Conservation (phyloP, 2,113 vertebrate genomes). For the Halcyon senegalensis region DNA sequence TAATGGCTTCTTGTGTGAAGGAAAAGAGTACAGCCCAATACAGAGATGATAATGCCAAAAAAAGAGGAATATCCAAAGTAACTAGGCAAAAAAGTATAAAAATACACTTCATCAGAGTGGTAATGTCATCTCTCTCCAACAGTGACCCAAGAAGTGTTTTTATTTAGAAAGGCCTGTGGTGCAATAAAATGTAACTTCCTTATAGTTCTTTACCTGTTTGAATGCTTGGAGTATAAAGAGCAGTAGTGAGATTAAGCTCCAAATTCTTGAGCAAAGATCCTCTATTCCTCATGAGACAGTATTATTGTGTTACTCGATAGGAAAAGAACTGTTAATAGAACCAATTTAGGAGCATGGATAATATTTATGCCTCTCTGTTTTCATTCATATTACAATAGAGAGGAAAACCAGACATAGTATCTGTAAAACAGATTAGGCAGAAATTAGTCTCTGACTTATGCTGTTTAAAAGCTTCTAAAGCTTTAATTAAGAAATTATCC, state of each 20-base stretch:
- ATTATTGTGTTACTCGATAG: conserved; percentile 30
- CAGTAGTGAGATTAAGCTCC: neutral
- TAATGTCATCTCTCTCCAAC: neutral
- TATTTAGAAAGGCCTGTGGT: neutral
- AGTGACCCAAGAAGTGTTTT: neutral
- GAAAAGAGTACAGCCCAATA: neutral
- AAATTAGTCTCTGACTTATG: conserved; percentile 24
- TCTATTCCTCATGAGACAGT: neutral
- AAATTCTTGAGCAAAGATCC: conserved; percentile 6
- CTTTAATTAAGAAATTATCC: conserved; percentile 65
- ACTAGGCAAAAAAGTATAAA: neutral
- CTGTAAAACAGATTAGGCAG: conserved; percentile 38
- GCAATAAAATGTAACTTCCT: neutral
- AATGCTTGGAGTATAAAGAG: neutral
- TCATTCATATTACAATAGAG: conserved; percentile 34
- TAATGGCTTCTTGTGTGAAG: neutral
- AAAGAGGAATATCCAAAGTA: neutral
- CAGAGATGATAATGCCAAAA: neutral
- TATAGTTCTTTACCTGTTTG: neutral
- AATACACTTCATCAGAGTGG: neutral
- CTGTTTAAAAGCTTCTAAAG: conserved; percentile 50
- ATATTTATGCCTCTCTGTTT: conserved; percentile 52
- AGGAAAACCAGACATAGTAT: neutral
- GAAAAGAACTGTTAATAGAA: conserved; percentile 52
- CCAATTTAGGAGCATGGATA: conserved; percentile 14